A percentile compares a stretch with the other conserved stretches of the same genome.
Evolutionary conservation across 2,113 vertebrate species (phyloP).

Genomic region (Sula dactylatra): DNA sequence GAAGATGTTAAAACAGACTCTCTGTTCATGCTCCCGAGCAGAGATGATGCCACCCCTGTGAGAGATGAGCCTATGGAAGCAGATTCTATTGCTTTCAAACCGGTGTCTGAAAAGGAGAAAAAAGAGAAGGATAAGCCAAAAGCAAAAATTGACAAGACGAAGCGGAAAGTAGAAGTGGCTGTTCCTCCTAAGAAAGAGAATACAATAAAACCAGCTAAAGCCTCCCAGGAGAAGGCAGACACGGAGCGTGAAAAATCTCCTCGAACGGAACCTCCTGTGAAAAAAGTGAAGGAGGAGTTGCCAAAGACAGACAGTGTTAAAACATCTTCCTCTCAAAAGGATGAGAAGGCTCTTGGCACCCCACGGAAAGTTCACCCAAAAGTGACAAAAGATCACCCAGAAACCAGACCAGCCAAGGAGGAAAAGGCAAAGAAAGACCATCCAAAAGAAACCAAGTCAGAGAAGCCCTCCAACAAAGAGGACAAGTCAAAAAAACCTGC

Average conservation of each 20-base stretch:
- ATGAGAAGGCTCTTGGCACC: conserved; percentile 74
- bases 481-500: conserved; percentile 76
- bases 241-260: conserved; percentile 76
- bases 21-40: conserved; percentile 72
- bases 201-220: conserved; percentile 69
- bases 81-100: conserved; percentile 78
- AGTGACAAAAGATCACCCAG: conserved; percentile 77
- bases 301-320: conserved; percentile 76
- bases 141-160: conserved; percentile 82
- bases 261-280: conserved; percentile 72
- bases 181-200: conserved; percentile 81
- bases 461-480: conserved; percentile 77
- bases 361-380: conserved; percentile 81
- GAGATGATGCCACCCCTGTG: conserved; percentile 92
- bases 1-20: conserved; percentile 78
- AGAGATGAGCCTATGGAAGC: conserved; percentile 96
- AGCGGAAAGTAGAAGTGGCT: conserved; percentile 77
- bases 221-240: conserved; percentile 79
- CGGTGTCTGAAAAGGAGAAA: conserved; percentile 81
- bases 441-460: conserved; percentile 73
- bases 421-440: conserved; percentile 79
- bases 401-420: conserved; percentile 77
- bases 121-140: conserved; percentile 79
- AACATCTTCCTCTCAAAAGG: conserved; percentile 75
- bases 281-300: conserved; percentile 82